Conservation (phyloP, 2,888 invertebrate genomes). For the Epirrita christyi region DNA sequence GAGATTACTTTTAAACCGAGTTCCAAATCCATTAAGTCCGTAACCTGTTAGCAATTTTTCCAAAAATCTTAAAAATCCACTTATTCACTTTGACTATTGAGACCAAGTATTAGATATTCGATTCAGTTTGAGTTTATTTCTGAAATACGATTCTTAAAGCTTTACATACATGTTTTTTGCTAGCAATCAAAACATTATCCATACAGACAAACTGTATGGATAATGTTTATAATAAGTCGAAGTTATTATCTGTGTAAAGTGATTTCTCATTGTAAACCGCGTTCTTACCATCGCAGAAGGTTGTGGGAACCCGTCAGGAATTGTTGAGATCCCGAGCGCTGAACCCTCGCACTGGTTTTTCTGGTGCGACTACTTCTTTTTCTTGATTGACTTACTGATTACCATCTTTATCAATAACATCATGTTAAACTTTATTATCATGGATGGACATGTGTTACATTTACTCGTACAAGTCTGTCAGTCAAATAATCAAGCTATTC, state of each 20-base stretch:
- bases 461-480: constrained; percentile 13
- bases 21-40: too few relatives aligned
- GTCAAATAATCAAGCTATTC: constrained; percentile 26
- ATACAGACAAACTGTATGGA: too few relatives aligned
- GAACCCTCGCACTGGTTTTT: constrained; percentile 74
- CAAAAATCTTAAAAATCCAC: too few relatives aligned
- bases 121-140: too few relatives aligned
- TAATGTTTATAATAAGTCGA: neutral
- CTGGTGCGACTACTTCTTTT: constrained; percentile 61
- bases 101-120: too few relatives aligned
- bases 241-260: constrained; percentile 36
- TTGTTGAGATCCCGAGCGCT: constrained; percentile 59
- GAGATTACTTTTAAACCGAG: too few relatives aligned
- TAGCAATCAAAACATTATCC: too few relatives aligned
- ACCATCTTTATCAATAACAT: constrained; percentile 44
- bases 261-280: constrained; percentile 63
- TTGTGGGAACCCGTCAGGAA: constrained; percentile 64
- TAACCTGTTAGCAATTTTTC: too few relatives aligned
- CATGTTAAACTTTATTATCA: constrained; percentile 21
- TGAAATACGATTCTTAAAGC: too few relatives aligned
- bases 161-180: too few relatives aligned
- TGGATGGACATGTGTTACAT: constrained; percentile 11
- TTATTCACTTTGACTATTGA: too few relatives aligned
- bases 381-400: constrained; percentile 52
- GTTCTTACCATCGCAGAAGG: constrained; percentile 60